Evolutionary conservation across 2,888 invertebrate species (phyloP), one percentile per base, ranked within the genome.

Genomic region (Apotomis capreana): DNA sequence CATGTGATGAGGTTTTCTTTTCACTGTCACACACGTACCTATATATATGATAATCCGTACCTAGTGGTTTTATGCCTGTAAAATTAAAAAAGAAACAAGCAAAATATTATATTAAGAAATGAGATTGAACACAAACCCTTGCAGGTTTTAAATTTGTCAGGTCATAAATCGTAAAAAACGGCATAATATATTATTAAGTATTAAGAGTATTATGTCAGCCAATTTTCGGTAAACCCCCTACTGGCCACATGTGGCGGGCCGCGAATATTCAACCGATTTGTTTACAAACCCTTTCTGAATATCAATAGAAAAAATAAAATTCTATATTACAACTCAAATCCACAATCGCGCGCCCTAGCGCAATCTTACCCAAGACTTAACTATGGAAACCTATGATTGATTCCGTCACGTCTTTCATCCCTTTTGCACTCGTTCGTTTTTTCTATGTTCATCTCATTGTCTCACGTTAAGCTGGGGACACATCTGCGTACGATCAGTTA

Each of bases 401-500:
- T 71, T 71, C 71, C 67, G 55, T 68, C 57, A 57, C 51, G 49
- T 68, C 55, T 69, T 36, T 9, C 36, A 12, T 71, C 71, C 36
- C 57, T 57, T 37, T 71, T 61, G 36, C 61, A 44, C 67, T 57
- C 13, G 12, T 4, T n/a, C 12, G 9, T n/a, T 55, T 40, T 54
- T 44, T 36, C 37, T 51, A 63, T 71, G 15, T 36, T 26, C 3
- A 10, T 68, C 57, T 68, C 71, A 36, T 57, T 68, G 36, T 62
- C 71, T 37, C 61, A 36, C 26, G 67, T 61, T 71, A 68, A 71
- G 68, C 72, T 72, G 63, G 36, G 62, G 72, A 36, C 72, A 62
- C 72, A 72, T 72, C 72, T 72, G 72, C 52, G 52, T 57, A 40
- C 51, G 67, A 71, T 71, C 67, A 51, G 67, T 71, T 71, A 71